Evolutionary conservation across 1,140 invertebrate genomes (phyloP), one percentile per base, ranked within the genome.

Genomic region (Drosophila punjabiensis): DNA sequence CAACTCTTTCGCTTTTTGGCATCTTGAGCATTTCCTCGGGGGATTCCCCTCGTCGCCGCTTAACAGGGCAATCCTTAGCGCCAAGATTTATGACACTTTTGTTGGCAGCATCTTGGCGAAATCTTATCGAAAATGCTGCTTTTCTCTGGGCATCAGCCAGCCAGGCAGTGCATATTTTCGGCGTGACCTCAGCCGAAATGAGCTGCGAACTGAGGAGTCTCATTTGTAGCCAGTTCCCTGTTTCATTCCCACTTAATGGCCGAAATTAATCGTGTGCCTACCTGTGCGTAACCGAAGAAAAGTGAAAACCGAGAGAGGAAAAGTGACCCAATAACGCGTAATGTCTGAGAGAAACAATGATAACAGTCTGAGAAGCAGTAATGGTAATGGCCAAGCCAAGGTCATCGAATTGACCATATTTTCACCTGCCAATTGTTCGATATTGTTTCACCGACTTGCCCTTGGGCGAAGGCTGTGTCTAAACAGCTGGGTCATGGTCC

Each of bases 1-100:
- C 89, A 92, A 92, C 85, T 89, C 89, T 92, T 91, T 81, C 66
- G 60, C 68, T 20, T 69, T 69, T 88, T 83, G 66, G 61, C 76
- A 60, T 76, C 59, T 64, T 89, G 14, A 74, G 78, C 78, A 77
- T 79, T 90, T 68, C 65, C 78, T 80, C 70, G 65, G 56, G 75
- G 47, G 65, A 63, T 81, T 76, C 71, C 67, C 43, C 80, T 73
- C 62, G 56, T 28, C 43, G 47, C 30, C 33, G 61, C 55, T 78
- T 83, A 82, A 78, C 64, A 65, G 79, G 84, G 70, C 55, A 74
- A 84, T 92, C 89, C 79, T 92, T 92, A 92, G 83, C 82, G 76
- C 83, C 61, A 79, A 92, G 91, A 92, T 92, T 92, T 92, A 92
- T 92, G 91, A 90, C 81, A 92, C 76, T 92, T 92, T 79, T 80